These are phyloP conservation scores for Leptoteleia sp. DNA, from an alignment of 1,140 invertebrate species.

Conservation along the genomic window DNA sequence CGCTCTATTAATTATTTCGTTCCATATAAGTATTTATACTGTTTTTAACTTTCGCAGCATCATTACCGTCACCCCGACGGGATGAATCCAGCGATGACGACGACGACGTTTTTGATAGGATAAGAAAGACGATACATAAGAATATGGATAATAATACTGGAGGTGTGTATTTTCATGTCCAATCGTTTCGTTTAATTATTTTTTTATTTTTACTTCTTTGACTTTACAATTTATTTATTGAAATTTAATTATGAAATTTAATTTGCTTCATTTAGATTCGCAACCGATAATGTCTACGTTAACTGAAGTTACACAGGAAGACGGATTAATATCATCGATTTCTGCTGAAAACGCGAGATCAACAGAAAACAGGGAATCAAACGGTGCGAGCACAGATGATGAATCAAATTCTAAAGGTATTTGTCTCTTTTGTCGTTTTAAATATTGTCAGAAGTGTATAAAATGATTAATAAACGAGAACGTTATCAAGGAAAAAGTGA, in stretches of 20 bases:
- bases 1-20: too few species aligned
- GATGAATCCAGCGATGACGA: constrained; percentile 45
- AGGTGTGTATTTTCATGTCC: constrained; percentile 2
- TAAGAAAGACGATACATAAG: constrained; percentile 5
- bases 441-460: neutral
- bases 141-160: neutral
- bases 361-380: too few species aligned
- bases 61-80: neutral
- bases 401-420: neutral
- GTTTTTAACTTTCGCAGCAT: neutral
- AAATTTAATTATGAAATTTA: neutral
- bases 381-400: neutral
- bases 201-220: too few species aligned
- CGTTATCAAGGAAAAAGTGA: neutral
- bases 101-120: constrained; percentile 27
- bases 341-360: too few species aligned
- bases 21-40: too few species aligned
- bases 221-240: neutral
- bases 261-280: too few species aligned
- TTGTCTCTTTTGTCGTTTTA: neutral
- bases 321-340: too few species aligned
- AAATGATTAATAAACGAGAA: neutral
- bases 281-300: too few species aligned
- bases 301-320: too few species aligned
- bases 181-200: too few species aligned